Percentiles rank a stretch among this genome's conserved stretches.
Conservation (phyloP, 1,140 invertebrate genomes). For the Brachionus koreanus region DNA sequence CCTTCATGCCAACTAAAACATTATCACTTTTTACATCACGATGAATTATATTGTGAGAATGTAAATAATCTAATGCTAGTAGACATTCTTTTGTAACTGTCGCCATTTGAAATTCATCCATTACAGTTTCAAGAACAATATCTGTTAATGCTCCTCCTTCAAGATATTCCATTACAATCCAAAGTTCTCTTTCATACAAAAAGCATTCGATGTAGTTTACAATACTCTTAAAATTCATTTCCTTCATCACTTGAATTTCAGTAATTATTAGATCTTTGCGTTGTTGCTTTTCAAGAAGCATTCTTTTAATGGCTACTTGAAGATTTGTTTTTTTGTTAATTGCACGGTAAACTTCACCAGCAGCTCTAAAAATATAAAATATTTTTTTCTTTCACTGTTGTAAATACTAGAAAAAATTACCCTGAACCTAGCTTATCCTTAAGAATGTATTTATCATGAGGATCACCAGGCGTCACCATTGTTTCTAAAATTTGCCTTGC, state of each 20-base stretch:
- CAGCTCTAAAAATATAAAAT: conserved; percentile 24
- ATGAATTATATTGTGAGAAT: conserved; percentile 46
- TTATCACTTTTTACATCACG: conserved; percentile 60
- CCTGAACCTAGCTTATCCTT: conserved; percentile 44
- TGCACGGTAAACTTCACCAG: conserved; percentile 41
- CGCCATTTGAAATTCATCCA: conserved; percentile 60
- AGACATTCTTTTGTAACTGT: conserved; percentile 65
- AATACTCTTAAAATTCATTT: conserved; percentile 58
- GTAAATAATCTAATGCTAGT: conserved; percentile 68
- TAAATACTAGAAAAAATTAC: neutral
- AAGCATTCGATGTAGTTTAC: conserved; percentile 60
- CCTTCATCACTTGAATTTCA: conserved; percentile 61
- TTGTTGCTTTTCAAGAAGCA: conserved; percentile 61
- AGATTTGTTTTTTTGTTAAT: conserved; percentile 21
- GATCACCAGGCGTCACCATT: conserved; percentile 32
- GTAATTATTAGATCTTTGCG: conserved; percentile 63
- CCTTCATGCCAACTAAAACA: conserved; percentile 56
- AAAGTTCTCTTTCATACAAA: conserved; percentile 57
- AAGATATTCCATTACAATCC: conserved; percentile 64
- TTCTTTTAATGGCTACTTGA: conserved; percentile 61
- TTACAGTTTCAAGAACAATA: conserved; percentile 62
- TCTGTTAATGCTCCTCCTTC: conserved; percentile 63
- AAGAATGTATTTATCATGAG: conserved; percentile 28
- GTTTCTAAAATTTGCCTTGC: conserved; percentile 32
- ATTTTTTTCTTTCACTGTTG: neutral